Base-by-base conservation (phyloP, 2,113 vertebrate species). In the Marmota monax region DNA sequence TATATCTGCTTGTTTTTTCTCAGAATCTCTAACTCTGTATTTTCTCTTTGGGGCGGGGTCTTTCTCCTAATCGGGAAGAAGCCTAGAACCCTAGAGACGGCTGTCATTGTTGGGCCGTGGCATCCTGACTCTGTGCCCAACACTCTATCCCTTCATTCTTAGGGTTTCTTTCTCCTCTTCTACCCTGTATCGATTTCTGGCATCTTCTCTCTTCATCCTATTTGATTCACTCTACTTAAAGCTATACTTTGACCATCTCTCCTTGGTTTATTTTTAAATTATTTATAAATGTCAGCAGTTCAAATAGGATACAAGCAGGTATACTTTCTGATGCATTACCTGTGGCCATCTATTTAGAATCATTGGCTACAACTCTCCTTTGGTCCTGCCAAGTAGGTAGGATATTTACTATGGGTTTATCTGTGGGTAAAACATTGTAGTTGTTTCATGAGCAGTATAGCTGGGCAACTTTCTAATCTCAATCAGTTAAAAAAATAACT, bases 401-500 rank as follows among this genome's bases (percentile, higher is more conserved):
- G 37, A 1, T 27, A 20, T 70, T 92, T 63, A 29, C 56, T 70
- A 18, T 37, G 77, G 37, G 25, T 37, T 80, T 85, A 56, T 51
- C 85, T 25, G 53, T 37, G n/a, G 17, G 1, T 13, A 29, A 34
- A 58, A 84, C 4, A 34, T 67, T 48, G 17, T 29, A 77, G 34
- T 73, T 86, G 69, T 69, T 76, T 70, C 29, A 37, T 96, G 61
- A 67, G 5, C 32, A 39, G 13, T 77, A 17, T 48, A 20, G 32
- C 34, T 76, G 42, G 17, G 34, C 34, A 85, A 29, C 32, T 92
- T 74, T 93, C 73, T 96, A 53, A 82, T 87, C 11, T 76, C 45
- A 53, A 0, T 58, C 48, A 63, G 27, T 93, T 88, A 78, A 96
- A 95, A 96, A 95, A 89, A 90, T 67, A 67, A 83, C 63, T 37